phyloP scores from a whole-genome alignment of 2,888 invertebrate species.

The Pasiphila rectangulata region DNA sequence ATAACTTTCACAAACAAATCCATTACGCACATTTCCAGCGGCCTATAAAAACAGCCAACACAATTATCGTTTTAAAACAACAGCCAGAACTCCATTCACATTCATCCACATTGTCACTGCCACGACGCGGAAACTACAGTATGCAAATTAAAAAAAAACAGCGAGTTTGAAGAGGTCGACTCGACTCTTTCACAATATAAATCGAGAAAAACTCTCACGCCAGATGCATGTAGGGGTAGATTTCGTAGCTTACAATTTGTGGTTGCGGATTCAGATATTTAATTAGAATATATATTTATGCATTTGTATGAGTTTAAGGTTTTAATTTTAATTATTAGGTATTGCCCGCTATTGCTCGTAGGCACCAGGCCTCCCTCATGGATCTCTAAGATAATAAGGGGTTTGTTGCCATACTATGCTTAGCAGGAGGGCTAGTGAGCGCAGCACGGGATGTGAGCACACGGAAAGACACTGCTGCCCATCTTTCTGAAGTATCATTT shows the following conservation, averaged over 20 bases:
- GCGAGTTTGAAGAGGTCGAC: slow-evolving; percentile 31
- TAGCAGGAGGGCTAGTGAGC: too few relatives aligned
- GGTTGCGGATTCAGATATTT: background rate
- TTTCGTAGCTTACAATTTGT: slow-evolving; percentile 2
- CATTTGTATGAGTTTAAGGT: background rate
- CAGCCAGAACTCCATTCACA: slow-evolving; percentile 26
- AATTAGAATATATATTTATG: too few relatives aligned
- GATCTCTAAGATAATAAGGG: too few relatives aligned
- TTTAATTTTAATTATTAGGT: background rate
- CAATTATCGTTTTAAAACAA: slow-evolving; percentile 28
- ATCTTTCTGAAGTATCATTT: too few relatives aligned
- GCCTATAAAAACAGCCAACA: slow-evolving; percentile 25
- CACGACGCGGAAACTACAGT: slow-evolving; percentile 28
- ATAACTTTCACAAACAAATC: slow-evolving; percentile 13
- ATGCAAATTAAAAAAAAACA: slow-evolving; percentile 32
- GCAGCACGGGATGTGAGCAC: too few relatives aligned
- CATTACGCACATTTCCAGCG: slow-evolving; percentile 18
- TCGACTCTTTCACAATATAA: slow-evolving; percentile 36
- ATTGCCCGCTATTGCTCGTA: too few relatives aligned
- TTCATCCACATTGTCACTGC: slow-evolving; percentile 30
- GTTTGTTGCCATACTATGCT: too few relatives aligned
- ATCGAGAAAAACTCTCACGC: slow-evolving; percentile 35
- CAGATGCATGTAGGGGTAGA: slow-evolving; percentile 7
- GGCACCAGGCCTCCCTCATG: too few relatives aligned
- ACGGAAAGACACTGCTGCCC: too few relatives aligned